Conservation (phyloP, 2,888 invertebrate species). For the Exocentrus adspersus region DNA sequence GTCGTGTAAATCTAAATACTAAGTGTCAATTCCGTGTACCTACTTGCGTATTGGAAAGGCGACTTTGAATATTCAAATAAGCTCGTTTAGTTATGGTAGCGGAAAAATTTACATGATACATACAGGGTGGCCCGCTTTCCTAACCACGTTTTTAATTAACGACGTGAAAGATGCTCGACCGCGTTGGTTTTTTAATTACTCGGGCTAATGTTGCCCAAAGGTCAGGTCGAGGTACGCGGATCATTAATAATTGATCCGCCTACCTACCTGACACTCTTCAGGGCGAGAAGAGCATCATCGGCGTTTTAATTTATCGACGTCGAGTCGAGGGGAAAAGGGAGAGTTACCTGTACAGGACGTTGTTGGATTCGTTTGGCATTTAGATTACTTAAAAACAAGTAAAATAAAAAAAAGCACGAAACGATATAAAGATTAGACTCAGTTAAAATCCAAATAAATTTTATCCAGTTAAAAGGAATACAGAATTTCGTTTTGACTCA, state of each 20-base stretch:
- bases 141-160: slow-evolving; percentile 2
- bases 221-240: slow-evolving; percentile 44
- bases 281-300: slow-evolving; percentile 26
- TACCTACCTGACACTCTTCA: slow-evolving; percentile 45
- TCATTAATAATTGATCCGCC: slow-evolving; percentile 51
- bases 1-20: not conserved
- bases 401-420: no score
- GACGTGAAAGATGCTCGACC: slow-evolving; percentile 26
- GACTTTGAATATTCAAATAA: not conserved
- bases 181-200: slow-evolving; percentile 14
- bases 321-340: slow-evolving; percentile 5
- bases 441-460: no score
- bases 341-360: no score
- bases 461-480: no score
- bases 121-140: not conserved
- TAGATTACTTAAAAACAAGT: no score
- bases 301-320: slow-evolving; percentile 43
- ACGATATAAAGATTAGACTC: no score
- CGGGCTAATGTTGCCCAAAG: slow-evolving; percentile 42
- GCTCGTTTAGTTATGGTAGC: no score
- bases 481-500: no score
- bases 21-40: not conserved
- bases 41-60: no score
- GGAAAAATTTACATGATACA: no score
- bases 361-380: no score